phyloP scores from a whole-genome alignment of 2,888 invertebrate species.

The Calameuta filiformis region DNA sequence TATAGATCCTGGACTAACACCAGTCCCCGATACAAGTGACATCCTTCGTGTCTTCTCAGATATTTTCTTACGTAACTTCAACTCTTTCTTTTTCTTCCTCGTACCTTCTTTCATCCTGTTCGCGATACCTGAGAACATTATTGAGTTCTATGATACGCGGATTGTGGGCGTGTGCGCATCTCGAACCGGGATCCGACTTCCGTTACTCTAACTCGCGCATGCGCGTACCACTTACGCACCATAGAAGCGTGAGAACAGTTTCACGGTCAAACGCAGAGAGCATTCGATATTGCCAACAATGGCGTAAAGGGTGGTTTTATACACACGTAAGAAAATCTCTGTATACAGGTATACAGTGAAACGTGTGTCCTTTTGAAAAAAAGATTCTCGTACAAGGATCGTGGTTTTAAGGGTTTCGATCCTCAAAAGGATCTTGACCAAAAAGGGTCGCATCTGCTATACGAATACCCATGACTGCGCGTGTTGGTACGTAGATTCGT shows the following conservation, averaged over 20 bases:
- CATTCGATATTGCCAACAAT: not conserved
- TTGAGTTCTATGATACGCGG: not conserved
- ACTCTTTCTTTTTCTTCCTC: not conserved
- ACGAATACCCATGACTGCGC: not conserved
- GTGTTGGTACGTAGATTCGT: not conserved
- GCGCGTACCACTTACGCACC: not conserved
- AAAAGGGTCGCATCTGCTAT: not conserved
- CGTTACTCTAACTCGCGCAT: not conserved
- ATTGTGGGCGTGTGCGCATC: not conserved
- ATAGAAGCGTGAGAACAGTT: not conserved
- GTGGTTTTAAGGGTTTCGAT: not conserved
- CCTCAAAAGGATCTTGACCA: not conserved
- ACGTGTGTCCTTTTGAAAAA: not conserved
- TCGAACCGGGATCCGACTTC: not conserved
- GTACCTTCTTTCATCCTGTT: not conserved
- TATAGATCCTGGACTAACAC: not conserved
- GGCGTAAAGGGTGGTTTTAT: not conserved
- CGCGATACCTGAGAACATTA: not conserved
- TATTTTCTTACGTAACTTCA: not conserved
- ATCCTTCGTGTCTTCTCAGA: not conserved
- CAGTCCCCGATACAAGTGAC: not conserved
- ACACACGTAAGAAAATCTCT: not conserved
- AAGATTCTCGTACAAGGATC: not conserved
- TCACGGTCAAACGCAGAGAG: not conserved
- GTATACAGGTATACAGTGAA: not conserved